These are phyloP conservation scores for Cephus pygmeus DNA, from an alignment of 2,888 invertebrate species.

Conservation along the genomic window DNA sequence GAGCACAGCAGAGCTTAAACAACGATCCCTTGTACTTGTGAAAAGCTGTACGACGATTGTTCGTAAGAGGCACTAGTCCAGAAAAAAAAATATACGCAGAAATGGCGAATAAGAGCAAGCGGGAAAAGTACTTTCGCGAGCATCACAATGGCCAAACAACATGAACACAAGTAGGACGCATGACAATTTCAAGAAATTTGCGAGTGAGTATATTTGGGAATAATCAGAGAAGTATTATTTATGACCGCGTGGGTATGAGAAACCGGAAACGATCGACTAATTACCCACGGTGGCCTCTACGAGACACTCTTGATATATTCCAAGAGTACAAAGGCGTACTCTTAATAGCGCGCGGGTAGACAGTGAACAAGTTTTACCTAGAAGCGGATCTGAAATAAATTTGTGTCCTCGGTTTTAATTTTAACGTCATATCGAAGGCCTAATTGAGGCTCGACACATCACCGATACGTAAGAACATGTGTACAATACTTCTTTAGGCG, in stretches of 20 bases:
- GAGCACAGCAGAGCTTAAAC: conserved; percentile 26
- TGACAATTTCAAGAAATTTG: background rate
- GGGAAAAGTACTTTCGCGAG: background rate
- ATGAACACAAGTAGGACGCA: background rate
- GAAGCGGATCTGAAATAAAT: background rate
- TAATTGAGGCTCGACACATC: conserved; percentile 48
- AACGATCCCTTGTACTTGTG: conserved; percentile 41
- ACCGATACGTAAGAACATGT: conserved; percentile 43
- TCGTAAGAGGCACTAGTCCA: conserved; percentile 18
- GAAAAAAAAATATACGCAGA: background rate
- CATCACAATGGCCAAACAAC: background rate
- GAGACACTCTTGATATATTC: background rate
- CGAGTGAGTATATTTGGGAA: background rate
- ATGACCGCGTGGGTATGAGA: background rate
- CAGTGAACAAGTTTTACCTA: background rate
- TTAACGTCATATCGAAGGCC: conserved; percentile 43
- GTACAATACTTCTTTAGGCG: conserved; percentile 53
- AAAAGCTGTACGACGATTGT: conserved; percentile 16
- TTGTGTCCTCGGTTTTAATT: conserved; percentile 3
- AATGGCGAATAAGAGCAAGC: background rate
- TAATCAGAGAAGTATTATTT: background rate
- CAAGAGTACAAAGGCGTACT: background rate
- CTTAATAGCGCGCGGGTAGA: background rate
- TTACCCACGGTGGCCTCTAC: background rate
- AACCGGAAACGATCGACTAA: background rate